Base-by-base conservation (phyloP, 2,888 invertebrate species). In the Agonopterix arenella region DNA sequence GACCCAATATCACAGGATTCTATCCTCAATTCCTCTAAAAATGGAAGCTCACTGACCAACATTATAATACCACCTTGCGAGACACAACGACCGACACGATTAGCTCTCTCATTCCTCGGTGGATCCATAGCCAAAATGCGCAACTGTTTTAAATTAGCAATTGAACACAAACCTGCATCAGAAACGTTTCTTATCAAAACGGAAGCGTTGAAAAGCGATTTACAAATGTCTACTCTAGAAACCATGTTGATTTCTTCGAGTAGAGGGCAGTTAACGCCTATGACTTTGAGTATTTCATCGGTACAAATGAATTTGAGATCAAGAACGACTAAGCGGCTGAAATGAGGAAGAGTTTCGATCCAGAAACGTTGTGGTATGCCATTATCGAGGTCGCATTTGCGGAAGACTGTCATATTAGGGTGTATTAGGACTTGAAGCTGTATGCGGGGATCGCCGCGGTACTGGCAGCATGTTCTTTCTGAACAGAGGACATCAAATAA, bases 401-500 rank as follows among this genome's bases (percentile, higher is more conserved):
- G 82, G 71, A 88, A 88, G 63, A 81, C 72, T 11, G 77, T 77
- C 76, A 89, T 77, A 62, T 79, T 76, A 52, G 89, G 88, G 58
- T 90, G 89, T 38, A 80, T 80, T 47, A 89, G 64, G 18, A 85
- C 76, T 55, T 77, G 73, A 2, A 90, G 84, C 58, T 85, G 90
- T 54, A 84, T 61, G 48, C 84, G 74, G 52, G 89, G 86, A 60
- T 90, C 86, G 52, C 84, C 83, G 18, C 74, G 77, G 64, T 82
- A 82, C 56, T 70, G 74, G 66, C 78, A 78, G 64, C 76, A 78
- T 66, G 78, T 76, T 76, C 90, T 72, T 70, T 84, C 77, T 58
- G 81, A 80, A 81, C 90, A 89, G 70, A 90, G 83, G 71, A 84
- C 76, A 77, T 89, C 88, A 59, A 89, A 89, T 76, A 89, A 81